These are phyloP conservation scores for Leptinotarsa haldemani DNA, from an alignment of 2,888 invertebrate genomes.

Conservation along the genomic window DNA sequence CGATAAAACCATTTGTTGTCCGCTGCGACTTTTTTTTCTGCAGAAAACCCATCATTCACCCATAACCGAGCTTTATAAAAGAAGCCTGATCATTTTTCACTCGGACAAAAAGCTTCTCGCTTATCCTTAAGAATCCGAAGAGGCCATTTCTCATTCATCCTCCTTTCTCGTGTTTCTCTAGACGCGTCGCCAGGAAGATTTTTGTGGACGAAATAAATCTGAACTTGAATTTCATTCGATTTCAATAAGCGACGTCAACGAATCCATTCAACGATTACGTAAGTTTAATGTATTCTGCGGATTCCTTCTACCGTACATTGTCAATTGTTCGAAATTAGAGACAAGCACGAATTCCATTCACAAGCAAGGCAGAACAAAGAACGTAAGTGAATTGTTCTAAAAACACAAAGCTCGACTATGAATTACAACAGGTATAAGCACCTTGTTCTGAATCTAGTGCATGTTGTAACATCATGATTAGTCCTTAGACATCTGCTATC, in stretches of 20 bases:
- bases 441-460: no score
- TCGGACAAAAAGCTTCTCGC: slow-evolving; percentile 16
- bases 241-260: slow-evolving; percentile 1
- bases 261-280: not conserved
- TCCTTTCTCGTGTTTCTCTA: not conserved
- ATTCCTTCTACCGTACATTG: not conserved
- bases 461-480: no score
- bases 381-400: not conserved
- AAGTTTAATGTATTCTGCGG: not conserved
- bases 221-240: not conserved
- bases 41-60: slow-evolving; percentile 9
- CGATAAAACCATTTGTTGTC: slow-evolving; percentile 10
- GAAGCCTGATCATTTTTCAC: slow-evolving; percentile 18
- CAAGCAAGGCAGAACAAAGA: not conserved
- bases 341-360: slow-evolving; percentile 4
- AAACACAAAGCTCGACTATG: not conserved
- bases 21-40: not conserved
- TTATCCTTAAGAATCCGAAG: slow-evolving; percentile 10
- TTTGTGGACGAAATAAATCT: slow-evolving; percentile 8
- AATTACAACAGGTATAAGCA: no score
- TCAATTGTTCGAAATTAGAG: slow-evolving; percentile 1
- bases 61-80: slow-evolving; percentile 12
- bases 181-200: not conserved
- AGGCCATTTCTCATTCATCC: slow-evolving; percentile 13
- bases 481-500: no score